Conservation (phyloP, 2,888 invertebrate species). For the Agrotis clavis region DNA sequence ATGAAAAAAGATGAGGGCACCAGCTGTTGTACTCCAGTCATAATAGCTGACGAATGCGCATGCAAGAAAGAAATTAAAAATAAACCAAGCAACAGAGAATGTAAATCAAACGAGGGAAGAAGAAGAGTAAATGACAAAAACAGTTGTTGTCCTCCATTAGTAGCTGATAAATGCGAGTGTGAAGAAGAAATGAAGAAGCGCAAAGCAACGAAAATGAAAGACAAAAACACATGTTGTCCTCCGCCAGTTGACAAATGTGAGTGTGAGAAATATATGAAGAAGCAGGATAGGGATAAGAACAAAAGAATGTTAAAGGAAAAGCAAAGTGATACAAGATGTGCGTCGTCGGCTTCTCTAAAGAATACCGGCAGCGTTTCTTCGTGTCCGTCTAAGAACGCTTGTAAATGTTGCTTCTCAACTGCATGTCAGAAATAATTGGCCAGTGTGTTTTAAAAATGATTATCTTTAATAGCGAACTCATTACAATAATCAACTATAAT, state of each 20-base stretch:
- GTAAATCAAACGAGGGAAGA: background rate
- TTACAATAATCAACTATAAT: background rate
- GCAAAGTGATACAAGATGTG: background rate
- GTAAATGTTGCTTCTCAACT: constrained; percentile 24
- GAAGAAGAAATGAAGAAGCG: background rate
- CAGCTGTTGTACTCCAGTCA: background rate
- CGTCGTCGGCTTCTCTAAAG: background rate
- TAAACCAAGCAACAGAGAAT: too few relatives aligned
- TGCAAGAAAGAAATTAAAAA: background rate
- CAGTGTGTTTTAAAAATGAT: constrained; percentile 5
- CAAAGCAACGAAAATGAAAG: background rate
- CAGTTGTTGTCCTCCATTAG: background rate
- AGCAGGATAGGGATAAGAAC: background rate
- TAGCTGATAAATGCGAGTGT: background rate
- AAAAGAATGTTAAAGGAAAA: background rate
- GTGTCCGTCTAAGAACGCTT: constrained; percentile 1
- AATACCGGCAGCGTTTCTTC: background rate
- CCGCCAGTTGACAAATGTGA: constrained; percentile 3
- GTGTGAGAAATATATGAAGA: background rate
- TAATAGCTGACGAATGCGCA: background rate
- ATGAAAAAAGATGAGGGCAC: background rate
- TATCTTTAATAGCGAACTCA: background rate
- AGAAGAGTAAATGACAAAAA: background rate
- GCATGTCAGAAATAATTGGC: background rate
- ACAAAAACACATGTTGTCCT: background rate